Percentiles rank a stretch among this genome's conserved stretches.
Conservation (phyloP, 2,797 vertebrate genomes). For the Emydoidea blandingii region DNA sequence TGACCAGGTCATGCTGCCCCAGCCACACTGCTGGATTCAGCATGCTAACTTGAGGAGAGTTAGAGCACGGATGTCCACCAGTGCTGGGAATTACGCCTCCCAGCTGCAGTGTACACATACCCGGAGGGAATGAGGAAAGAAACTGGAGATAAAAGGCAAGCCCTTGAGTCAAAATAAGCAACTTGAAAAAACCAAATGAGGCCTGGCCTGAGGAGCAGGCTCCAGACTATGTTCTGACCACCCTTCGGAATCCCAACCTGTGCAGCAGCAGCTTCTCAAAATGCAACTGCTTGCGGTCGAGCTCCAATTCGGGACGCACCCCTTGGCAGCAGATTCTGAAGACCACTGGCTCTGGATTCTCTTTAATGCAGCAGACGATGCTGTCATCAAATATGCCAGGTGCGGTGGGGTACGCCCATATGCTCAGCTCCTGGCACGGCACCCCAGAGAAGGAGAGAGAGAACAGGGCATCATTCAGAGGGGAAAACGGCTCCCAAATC, state of each 20-base stretch:
- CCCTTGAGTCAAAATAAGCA: background rate
- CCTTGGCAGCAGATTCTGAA: slow-evolving; percentile 89
- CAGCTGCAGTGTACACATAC: background rate
- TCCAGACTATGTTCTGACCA: fast-evolving
- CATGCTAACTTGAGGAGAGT: no score
- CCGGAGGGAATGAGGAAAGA: background rate
- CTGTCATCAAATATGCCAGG: slow-evolving; percentile 85
- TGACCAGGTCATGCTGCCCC: background rate
- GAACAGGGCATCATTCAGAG: background rate
- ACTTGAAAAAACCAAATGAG: no score
- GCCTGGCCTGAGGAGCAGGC: background rate
- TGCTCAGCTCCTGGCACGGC: slow-evolving; percentile 81
- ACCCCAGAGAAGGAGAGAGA: background rate
- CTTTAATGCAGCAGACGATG: slow-evolving; percentile 86
- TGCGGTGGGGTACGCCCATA: slow-evolving; percentile 91
- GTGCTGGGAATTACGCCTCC: background rate
- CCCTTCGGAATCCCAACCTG: slow-evolving; percentile 78
- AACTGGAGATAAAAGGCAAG: background rate
- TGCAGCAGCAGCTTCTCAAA: slow-evolving; percentile 87
- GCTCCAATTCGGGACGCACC: slow-evolving; percentile 85
- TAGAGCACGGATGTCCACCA: no score
- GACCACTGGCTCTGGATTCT: slow-evolving; percentile 85
- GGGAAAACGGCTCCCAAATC: fast-evolving
- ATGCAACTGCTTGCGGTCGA: slow-evolving; percentile 85
- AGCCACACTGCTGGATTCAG: background rate